Conservation (phyloP, 1,140 invertebrate genomes). For the Littorina saxatilis region DNA sequence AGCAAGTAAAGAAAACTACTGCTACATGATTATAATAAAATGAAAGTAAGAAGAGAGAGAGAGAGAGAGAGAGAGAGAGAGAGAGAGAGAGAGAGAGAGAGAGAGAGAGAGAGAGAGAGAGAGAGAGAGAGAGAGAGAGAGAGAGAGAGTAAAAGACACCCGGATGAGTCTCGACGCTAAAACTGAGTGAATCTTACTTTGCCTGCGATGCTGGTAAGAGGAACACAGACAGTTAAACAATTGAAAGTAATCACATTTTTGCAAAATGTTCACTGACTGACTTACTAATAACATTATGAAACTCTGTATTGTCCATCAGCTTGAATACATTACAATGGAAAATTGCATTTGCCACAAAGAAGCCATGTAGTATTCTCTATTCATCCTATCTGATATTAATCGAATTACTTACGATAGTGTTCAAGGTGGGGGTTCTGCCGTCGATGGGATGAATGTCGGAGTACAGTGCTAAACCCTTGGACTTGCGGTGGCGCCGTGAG, state of each 20-base stretch:
- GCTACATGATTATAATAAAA: too few species aligned
- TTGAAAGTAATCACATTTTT: not conserved
- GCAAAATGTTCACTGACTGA: not conserved
- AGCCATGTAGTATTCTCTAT: too few species aligned
- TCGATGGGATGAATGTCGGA: too few species aligned
- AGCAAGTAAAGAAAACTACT: too few species aligned
- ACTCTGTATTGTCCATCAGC: not conserved
- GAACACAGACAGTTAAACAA: not conserved
- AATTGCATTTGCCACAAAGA: too few species aligned
- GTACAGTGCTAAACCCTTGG: not conserved
- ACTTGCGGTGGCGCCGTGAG: slow-evolving; percentile 39
- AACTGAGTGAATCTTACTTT: not conserved
- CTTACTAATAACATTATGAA: not conserved
- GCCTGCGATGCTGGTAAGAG: not conserved
- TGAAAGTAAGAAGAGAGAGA: not conserved
- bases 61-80: not conserved
- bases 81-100: not conserved
- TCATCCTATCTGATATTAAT: not conserved
- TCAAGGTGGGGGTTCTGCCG: not conserved
- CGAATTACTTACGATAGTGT: not conserved
- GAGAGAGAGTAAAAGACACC: too few species aligned
- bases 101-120: not conserved
- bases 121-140: not conserved
- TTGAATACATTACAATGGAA: not conserved
- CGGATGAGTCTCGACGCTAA: not conserved